Conservation (phyloP, 1,140 invertebrate genomes). For the Neodiprion lecontei region DNA sequence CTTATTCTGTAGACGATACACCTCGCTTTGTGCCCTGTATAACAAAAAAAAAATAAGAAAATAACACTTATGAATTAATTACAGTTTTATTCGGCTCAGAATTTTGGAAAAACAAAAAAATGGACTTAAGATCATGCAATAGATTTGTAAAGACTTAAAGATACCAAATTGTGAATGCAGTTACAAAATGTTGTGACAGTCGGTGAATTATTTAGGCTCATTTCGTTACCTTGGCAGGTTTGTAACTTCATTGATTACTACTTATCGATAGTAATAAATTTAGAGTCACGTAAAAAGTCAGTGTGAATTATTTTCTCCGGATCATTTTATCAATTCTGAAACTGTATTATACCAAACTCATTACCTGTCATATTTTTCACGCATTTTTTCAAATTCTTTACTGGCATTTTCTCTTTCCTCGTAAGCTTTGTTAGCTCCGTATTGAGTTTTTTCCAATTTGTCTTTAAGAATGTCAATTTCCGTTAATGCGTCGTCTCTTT, state of each 20-base stretch:
- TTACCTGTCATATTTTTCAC: conserved; percentile 93
- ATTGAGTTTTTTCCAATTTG: conserved; percentile 86
- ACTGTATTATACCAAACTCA: no score
- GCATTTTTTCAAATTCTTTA: conserved; percentile 90
- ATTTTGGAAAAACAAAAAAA: no score
- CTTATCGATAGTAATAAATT: no score
- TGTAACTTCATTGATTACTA: neutral
- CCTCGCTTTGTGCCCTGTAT: conserved; percentile 83
- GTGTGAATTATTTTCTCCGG: conserved; percentile 41
- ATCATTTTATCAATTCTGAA: conserved; percentile 43
- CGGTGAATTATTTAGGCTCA: neutral
- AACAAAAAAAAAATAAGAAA: conserved; percentile 34
- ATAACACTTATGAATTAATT: conserved; percentile 13
- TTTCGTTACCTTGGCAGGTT: neutral
- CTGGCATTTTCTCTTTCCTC: conserved; percentile 88
- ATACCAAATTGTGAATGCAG: neutral
- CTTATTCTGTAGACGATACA: conserved; percentile 86
- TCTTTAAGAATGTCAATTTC: conserved; percentile 89
- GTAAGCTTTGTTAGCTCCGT: conserved; percentile 78
- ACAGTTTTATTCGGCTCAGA: neutral
- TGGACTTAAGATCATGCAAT: no score
- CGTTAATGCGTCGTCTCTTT: conserved; percentile 82
- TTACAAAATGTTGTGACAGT: neutral
- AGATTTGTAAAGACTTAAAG: no score
- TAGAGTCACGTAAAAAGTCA: conserved; percentile 19